Evolutionary conservation across 2,888 invertebrate genomes (phyloP), one percentile per base, ranked within the genome.

Genomic region (Ellobium chinense): DNA sequence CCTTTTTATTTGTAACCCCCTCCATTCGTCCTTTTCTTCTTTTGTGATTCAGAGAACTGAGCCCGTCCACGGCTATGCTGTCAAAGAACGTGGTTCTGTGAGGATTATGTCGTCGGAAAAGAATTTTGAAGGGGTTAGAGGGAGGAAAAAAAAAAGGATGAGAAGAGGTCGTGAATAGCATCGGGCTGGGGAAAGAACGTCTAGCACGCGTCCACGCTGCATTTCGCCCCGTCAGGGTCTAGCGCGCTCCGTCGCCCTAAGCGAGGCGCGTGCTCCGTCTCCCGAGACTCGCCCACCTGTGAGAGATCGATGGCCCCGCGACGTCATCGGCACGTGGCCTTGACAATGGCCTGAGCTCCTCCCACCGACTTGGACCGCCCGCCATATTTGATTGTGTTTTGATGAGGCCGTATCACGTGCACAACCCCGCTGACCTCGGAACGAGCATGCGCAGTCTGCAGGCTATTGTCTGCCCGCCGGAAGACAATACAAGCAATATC

Each of bases 301-400:
- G 76, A 54, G 54, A 76, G 76, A 76, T 76, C 66, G 76, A 76
- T 76, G 66, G 34, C 31, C 14, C 21, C 7, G 31, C 66, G 14
- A 66, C 76, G 76, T 76, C 76, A 76, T 76, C 66, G 76, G 76
- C 76, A 66, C 76, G 76, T 76, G 76, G 76, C 62, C 5, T 54
- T 24, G 36, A 63, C 66, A 46, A 76, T 56, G 34, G 36, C 34
- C 21, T n/a, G n/a, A 4, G 34, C 76, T 34, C 76, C 56, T 56
- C 76, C 66, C 66, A 31, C 66, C 56, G 18, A 29, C 56, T 54
- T 24, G 9, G 36, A 58, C 36, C 76, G 39, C 56, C 76, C 54
- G 76, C 76, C 65, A 66, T 66, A 31, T 66, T 76, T 76, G 76
- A 76, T 76, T 76, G 76, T 76, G 76, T 76, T 76, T 76, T 76